Evolutionary conservation across 2,888 invertebrate species (phyloP).

Genomic region (Neelides folsomi): DNA sequence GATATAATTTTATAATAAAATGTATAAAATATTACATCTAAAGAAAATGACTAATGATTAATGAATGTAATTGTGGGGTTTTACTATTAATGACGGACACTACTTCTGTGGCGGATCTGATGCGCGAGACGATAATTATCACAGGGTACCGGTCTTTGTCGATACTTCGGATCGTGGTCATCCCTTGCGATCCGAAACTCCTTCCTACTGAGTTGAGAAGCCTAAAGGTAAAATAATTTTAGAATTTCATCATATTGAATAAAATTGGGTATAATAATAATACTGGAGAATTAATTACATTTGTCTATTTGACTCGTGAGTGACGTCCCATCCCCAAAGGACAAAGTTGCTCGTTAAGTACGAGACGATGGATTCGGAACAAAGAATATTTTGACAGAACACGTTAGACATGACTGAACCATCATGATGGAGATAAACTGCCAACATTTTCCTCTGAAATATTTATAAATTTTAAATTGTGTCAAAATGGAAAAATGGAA

Average conservation of each 20-base stretch:
- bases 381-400: slow-evolving; percentile 87
- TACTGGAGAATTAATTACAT: too few species aligned
- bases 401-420: slow-evolving; percentile 88
- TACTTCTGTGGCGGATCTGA: slow-evolving; percentile 77
- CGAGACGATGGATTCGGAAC: slow-evolving; percentile 79
- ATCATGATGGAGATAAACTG: slow-evolving; percentile 93
- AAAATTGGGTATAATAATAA: too few species aligned
- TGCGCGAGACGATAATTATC: slow-evolving; percentile 74
- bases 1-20: background rate
- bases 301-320: slow-evolving; percentile 69
- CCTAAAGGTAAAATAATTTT: slow-evolving; percentile 41
- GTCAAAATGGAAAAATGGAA: background rate
- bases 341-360: slow-evolving; percentile 80
- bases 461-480: slow-evolving; percentile 26
- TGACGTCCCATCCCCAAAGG: slow-evolving; percentile 95
- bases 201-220: slow-evolving; percentile 60
- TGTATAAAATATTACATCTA: background rate
- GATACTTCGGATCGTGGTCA: slow-evolving; percentile 69
- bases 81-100: slow-evolving; percentile 77
- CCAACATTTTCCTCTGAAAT: slow-evolving; percentile 74
- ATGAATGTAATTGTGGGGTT: slow-evolving; percentile 15
- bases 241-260: too few species aligned
- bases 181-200: slow-evolving; percentile 67
- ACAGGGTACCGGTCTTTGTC: slow-evolving; percentile 77
- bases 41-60: background rate